Conservation (phyloP, 1,140 invertebrate species). For the Drosophila nasuta region DNA sequence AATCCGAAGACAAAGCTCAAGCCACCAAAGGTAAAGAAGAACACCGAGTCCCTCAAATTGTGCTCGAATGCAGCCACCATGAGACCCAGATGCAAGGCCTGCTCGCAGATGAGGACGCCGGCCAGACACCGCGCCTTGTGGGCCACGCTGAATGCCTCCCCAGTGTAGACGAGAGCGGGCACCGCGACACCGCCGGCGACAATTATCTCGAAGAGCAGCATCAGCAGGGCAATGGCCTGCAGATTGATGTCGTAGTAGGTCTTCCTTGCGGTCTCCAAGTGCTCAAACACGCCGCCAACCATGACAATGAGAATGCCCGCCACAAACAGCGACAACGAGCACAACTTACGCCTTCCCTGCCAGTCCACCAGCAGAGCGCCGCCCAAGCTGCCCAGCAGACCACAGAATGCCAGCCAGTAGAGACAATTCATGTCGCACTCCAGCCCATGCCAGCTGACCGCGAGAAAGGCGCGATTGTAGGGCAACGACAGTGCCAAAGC, state of each 20-base stretch:
- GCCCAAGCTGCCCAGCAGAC: constrained; percentile 61
- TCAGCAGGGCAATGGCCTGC: constrained; percentile 67
- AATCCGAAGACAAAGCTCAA: constrained; percentile 66
- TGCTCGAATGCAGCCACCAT: constrained; percentile 60
- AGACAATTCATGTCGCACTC: constrained; percentile 77
- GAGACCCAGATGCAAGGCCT: constrained; percentile 63
- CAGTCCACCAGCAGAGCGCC: constrained; percentile 68
- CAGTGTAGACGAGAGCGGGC: constrained; percentile 66
- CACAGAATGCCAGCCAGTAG: constrained; percentile 70
- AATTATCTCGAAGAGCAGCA: constrained; percentile 74
- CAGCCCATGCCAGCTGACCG: constrained; percentile 72
- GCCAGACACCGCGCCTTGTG: constrained; percentile 67
- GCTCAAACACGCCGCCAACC: constrained; percentile 74
- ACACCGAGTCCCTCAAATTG: constrained; percentile 54
- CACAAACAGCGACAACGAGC: constrained; percentile 64
- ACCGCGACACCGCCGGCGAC: constrained; percentile 66
- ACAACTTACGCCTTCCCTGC: constrained; percentile 70
- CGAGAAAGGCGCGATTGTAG: constrained; percentile 72
- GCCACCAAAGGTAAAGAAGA: constrained; percentile 71
- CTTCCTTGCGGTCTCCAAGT: constrained; percentile 62
- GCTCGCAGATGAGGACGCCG: constrained; percentile 63
- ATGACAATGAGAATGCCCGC: constrained; percentile 73
- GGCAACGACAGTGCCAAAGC: constrained; percentile 67
- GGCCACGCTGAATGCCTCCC: constrained; percentile 70
- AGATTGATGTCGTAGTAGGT: constrained; percentile 69